Evolutionary conservation across 2,888 invertebrate genomes (phyloP), one percentile per base, ranked within the genome.

Genomic region (Tridacna crocea): DNA sequence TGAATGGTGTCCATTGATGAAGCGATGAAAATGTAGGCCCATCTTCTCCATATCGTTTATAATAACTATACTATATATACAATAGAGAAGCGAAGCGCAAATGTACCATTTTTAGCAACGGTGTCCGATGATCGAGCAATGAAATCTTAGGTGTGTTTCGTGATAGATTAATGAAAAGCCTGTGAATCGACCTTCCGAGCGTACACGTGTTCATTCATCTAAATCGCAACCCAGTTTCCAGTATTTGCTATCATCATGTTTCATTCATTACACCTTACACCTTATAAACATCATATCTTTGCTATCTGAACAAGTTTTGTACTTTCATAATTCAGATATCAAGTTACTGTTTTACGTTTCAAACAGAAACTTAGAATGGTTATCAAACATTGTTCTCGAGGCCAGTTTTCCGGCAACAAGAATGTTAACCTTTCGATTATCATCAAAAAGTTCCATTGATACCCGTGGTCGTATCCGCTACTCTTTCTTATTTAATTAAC

Each of bases 251-350:
- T 61, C 22, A 61, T n/a, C 13, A 22, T 4, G 61, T 61, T n/a
- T n/a, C 61, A 22, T 24, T 61, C 22, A 61, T 61, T 61, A n/a
- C 15, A 61, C 61, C 61, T 61, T 22, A 61, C 61, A 61, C n/a
- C 24, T 6, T n/a, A 13, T 61, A 19, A n/a, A 55, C 55, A 55
- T 55, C 55, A 13, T 61, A 22, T 61, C 24, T 61, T 13, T 61
- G n/a, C 4, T 61, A 61, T 61, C 61, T 61, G 3, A 61, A 61
- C 22, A 22, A 22, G 61, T 61, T 61, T 61, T 61, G 22, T 22
- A 61, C 61, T 22, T 61, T 24, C 22, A 61, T 13, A 61, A 24
- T 22, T 22, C 13, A 13, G 22, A 61, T 4, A 61, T 61, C 61
- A 61, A 4, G n/a, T 61, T 61, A 61, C 61, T 22, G 61, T n/a